A percentile compares a stretch with the other conserved stretches of the same genome.
phyloP scores from a whole-genome alignment of 2,797 vertebrate genomes.

The Orestias chungarensis region DNA sequence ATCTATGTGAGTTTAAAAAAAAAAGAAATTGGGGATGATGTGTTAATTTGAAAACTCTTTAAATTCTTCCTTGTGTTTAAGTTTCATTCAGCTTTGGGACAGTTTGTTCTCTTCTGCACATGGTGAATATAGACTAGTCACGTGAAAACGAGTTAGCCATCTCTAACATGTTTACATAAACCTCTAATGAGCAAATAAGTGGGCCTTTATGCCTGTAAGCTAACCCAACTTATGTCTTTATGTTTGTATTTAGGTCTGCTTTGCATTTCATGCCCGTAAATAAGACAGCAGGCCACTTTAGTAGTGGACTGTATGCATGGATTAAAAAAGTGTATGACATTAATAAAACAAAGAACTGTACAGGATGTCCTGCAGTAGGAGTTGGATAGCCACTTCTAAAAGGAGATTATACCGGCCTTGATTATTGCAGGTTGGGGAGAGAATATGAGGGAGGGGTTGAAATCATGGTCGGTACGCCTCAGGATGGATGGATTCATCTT shows the following conservation, averaged over 20 bases:
- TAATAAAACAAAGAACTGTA: no score
- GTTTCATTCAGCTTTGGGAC: not conserved
- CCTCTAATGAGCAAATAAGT: not conserved
- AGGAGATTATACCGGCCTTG: no score
- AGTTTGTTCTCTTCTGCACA: not conserved
- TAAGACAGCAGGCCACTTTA: not conserved
- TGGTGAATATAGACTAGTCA: slow-evolving; percentile 19
- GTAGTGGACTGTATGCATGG: not conserved
- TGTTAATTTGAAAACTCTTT: not conserved
- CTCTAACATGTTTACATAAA: not conserved
- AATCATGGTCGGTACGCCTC: no score
- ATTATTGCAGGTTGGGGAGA: no score
- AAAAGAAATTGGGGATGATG: not conserved
- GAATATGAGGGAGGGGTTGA: no score
- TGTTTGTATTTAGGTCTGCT: not conserved
- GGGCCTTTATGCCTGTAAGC: not conserved
- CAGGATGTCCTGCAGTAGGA: not conserved
- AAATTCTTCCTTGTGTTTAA: not conserved
- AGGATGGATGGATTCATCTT: no score
- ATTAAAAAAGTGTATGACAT: not conserved
- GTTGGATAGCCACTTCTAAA: no score
- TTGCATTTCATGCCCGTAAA: not conserved
- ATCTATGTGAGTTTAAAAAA: not conserved
- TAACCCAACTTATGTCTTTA: not conserved
- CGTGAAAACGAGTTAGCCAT: slow-evolving; percentile 19